Evolutionary conservation across 2,113 vertebrate genomes (phyloP), one percentile per base, ranked within the genome.

Genomic region (Leptosomus discolor): DNA sequence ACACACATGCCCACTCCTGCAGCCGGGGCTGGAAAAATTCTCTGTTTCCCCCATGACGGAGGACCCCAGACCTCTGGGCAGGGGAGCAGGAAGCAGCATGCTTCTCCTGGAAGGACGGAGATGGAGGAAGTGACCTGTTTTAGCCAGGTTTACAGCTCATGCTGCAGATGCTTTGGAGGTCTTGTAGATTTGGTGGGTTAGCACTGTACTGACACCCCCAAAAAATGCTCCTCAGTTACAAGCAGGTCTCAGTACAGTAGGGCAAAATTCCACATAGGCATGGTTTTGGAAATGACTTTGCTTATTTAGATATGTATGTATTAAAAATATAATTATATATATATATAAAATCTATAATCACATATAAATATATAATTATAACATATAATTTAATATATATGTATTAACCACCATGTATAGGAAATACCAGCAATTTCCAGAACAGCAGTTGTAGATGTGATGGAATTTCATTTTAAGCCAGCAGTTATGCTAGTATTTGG

Each of bases 1-100:
- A 54, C 15, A 48, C 2, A 1, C 34, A 36, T 1, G 9, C 4
- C 23, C 5, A 5, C 15, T 46, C 34, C 36, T 37, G 37, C 0
- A 2, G 21, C 24, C 2, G 0, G 11, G 32, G 10, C 15, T 85
- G n/a, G 63, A 56, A 50, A 85, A 48, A 51, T 5, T 46, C 27
- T 39, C 14, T 3, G 9, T 39, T 53, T 79, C 78, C 19, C 20
- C 32, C 5, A 6, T 15, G 8, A 29, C 27, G 68, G 27, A 58
- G 50, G 15, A 68, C 19, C 10, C 51, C 57, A 77, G 36, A 67
- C 8, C 43, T 58, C 61, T 22, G 6, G 14, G 2, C 5, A 53
- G 36, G 53, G 20, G 15, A 69, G 26, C 4, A 56, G 30, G 71
- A 86, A 68, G 34, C 36, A 51, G 58, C 18, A 27, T 10, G 8